Evolutionary conservation across 2,113 vertebrate species (phyloP), one percentile per base, ranked within the genome.

Genomic region (Brachyhypopomus gauderio): DNA sequence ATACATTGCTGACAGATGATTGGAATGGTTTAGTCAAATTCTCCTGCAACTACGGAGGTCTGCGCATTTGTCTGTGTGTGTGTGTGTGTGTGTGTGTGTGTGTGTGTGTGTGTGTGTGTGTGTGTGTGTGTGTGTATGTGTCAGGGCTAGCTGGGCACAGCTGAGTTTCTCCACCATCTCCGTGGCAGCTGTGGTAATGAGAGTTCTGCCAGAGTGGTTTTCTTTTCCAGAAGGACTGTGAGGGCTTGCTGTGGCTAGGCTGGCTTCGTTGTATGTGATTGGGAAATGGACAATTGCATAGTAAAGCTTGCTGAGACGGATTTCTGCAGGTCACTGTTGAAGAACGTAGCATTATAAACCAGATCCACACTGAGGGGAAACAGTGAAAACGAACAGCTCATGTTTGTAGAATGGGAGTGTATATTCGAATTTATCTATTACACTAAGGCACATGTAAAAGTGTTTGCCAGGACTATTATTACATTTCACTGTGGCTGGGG

Each of bases 191-290:
- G 59, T 78, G 38, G 55, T 48, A 83, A 83, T 79, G 77, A 81
- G 79, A 62, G 63, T 74, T 70, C 52, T 70, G 58, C 25, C 72
- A 82, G 45, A 71, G 60, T 20, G 64, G 76, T 82, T 82, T 48
- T 60, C 80, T 78, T 74, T 48, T 69, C 69, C 62, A 77, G 74
- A 63, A 82, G 74, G 36, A 79, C 76, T 85, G 78, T 62, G 41
- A 75, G 73, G 77, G 75, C 56, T 76, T 19, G 52, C 71, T 70
- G 64, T 34, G 66, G 63, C 55, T 25, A 27, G 75, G 74, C 55
- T 71, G 73, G 75, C 79, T 70, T 84, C 69, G 75, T 81, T 84
- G 52, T 81, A n/a, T 84, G 60, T 62, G 72, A 85, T 74, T 67
- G 78, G 63, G 75, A 78, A 81, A 55, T 66, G 62, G 58, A 71